Percentiles rank a stretch among this genome's conserved stretches.
Evolutionary conservation across 2,888 invertebrate species (phyloP).

Genomic region (Pelosia muscerda): DNA sequence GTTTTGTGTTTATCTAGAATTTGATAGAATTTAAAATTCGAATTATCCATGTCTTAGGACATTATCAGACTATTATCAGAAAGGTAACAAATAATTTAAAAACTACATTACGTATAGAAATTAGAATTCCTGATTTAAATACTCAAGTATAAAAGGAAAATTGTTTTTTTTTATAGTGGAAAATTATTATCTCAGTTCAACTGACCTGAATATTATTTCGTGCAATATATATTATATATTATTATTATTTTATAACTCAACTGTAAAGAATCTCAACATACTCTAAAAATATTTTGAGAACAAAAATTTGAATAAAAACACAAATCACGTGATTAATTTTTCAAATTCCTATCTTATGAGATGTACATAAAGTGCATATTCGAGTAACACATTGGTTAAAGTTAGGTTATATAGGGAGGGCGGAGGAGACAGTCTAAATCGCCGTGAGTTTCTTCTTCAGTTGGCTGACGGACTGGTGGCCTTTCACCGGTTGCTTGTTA

Average conservation of each 20-base stretch:
- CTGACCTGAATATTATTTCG: too few species aligned
- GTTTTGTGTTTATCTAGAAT: too few species aligned
- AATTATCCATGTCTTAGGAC: background rate
- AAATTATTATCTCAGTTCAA: too few species aligned
- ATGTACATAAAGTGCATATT: slow-evolving; percentile 35
- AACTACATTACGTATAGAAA: background rate
- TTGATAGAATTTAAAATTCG: background rate
- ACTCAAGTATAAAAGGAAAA: too few species aligned
- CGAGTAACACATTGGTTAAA: slow-evolving; percentile 23
- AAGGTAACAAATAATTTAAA: background rate
- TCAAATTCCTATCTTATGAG: background rate
- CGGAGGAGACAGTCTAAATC: slow-evolving; percentile 45
- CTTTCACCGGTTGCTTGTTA: slow-evolving; percentile 73
- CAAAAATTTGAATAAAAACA: too few species aligned
- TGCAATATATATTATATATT: too few species aligned
- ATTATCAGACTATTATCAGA: too few species aligned
- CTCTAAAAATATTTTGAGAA: too few species aligned
- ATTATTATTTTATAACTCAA: too few species aligned
- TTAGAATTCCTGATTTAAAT: too few species aligned
- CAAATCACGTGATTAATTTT: slow-evolving; percentile 9
- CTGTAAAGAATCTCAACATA: too few species aligned
- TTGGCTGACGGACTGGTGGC: slow-evolving; percentile 77
- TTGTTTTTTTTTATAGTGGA: too few species aligned
- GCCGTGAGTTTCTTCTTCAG: slow-evolving; percentile 75
- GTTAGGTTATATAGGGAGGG: background rate